Evolutionary conservation across 2,113 vertebrate species (phyloP), one percentile per base, ranked within the genome.

Genomic region (Hemiscyllium ocellatum): DNA sequence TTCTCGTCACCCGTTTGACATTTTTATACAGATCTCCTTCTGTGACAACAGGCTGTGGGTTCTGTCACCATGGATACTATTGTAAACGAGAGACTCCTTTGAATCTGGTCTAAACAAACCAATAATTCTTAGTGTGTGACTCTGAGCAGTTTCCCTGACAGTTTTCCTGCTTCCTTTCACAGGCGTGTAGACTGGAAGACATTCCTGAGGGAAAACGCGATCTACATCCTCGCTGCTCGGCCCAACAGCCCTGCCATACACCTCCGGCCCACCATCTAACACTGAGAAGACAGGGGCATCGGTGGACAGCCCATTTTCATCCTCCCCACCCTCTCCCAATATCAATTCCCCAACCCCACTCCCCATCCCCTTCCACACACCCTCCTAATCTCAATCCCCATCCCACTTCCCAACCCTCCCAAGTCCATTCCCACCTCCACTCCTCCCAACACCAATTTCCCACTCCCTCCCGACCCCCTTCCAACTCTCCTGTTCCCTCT

Each of bases 241-340:
- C 98, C 99, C 96, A 99, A 99, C 97, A 99, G 99, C 66, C 96
- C 98, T 0, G 98, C 98, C 96, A 97, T 98, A 97, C 99, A 99
- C 97, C 98, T 99, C 97, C 98, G 98, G 95, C 98, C 99, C 96
- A 98, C 97, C 0, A 97, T 98, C 97, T 99, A 98, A 97, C 96
- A 95, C 5, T 0, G 37, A 91, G 96, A 96, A 86, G n/a, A 85
- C 19, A 65, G 78, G 0, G 3, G 85, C 47, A 95, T 94, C 10
- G 56, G 56, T 1, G 8, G 56, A 61, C 56, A 61, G 56, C 96
- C 78, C 96, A 86, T 96, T 95, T 96, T 96, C 96, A 69, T 95
- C 96, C 70, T 70, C 17, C 95, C 50, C 61, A 80, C 96, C 19
- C 24, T 66, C 33, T n/a, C 95, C 96, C 85, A 95, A 96, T 95